A percentile compares a stretch with the other conserved stretches of the same genome.
phyloP scores from a whole-genome alignment of 92 coral and sea anemone species.

The Phymanthus crucifer region DNA sequence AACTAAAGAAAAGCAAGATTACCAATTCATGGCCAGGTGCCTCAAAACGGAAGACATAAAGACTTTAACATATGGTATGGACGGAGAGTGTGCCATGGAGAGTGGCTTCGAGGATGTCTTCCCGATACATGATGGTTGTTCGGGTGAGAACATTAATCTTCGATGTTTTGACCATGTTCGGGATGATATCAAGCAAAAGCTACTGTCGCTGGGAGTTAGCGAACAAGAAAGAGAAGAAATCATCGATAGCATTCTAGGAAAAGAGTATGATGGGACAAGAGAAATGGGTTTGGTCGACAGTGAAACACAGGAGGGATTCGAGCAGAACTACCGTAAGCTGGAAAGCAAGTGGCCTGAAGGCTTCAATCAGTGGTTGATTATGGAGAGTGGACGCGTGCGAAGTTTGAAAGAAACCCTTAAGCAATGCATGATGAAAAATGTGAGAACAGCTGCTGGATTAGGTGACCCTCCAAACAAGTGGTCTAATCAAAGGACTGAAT shows the following conservation, averaged over 20 bases:
- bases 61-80: constrained; percentile 44
- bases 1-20: constrained; percentile 50
- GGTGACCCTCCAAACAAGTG: constrained; percentile 61
- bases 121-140: constrained; percentile 33
- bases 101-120: constrained; percentile 42
- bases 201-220: not conserved
- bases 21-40: constrained; percentile 44
- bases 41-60: constrained; percentile 35
- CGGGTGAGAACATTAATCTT: constrained; percentile 43
- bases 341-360: constrained; percentile 47
- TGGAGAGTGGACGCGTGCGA: constrained; percentile 29
- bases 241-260: constrained; percentile 35
- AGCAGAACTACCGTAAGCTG: constrained; percentile 28
- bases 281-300: constrained; percentile 50
- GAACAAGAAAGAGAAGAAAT: constrained; percentile 27
- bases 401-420: constrained; percentile 48
- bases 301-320: constrained; percentile 36
- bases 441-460: constrained; percentile 56
- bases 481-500: constrained; percentile 60
- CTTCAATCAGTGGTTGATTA: constrained; percentile 37
- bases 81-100: constrained; percentile 56
- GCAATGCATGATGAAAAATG: constrained; percentile 46
- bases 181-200: constrained; percentile 27
- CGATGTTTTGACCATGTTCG: constrained; percentile 59
- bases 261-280: constrained; percentile 34